Base-by-base conservation (phyloP, 2,113 vertebrate species). In the Platichthys flesus region DNA sequence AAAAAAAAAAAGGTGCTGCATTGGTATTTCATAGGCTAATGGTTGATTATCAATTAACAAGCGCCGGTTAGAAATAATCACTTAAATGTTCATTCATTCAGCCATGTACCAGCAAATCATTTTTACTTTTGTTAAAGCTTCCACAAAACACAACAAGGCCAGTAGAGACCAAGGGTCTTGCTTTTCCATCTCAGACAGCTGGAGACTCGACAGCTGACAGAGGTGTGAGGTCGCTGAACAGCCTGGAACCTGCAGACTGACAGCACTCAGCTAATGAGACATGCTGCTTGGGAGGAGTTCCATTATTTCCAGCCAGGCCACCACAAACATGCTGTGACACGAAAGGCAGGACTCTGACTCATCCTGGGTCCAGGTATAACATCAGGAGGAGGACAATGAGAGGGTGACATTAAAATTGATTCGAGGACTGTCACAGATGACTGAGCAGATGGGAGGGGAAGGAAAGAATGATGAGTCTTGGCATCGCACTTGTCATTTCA, bases 231-330 rank as follows among this genome's bases (percentile, higher is more conserved):
- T 91, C 81, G 87, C 74, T 3, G 62, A 75, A 77, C 18, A 79
- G 52, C 63, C 28, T 55, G 66, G 56, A 81, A 68, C 63, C 71
- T 71, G 70, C 67, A 75, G 70, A 82, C 76, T 57, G 73, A 84
- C 81, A 85, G 54, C 40, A n/a, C 58, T 76, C 78, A 15, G 54
- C 70, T 90, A 90, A 93, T 79, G 82, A 92, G 85, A 83, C 67
- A 69, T n/a, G 42, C 65, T 85, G 65, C 54, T 69, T 28, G 58
- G 60, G n/a, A 37, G 40, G 42, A 52, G 47, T 63, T 68, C 10
- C 35, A 23, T 62, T 67, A 47, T 35, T 42, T 71, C 31, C 1
- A 31, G 31, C 31, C 31, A 31, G 31, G 31, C 31, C 31, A 31
- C 31, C 31, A 51, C 10, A 45, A 74, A 70, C 54, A 47, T 66